phyloP scores from a whole-genome alignment of 2,113 vertebrate species.

The Leucosticte australis region DNA sequence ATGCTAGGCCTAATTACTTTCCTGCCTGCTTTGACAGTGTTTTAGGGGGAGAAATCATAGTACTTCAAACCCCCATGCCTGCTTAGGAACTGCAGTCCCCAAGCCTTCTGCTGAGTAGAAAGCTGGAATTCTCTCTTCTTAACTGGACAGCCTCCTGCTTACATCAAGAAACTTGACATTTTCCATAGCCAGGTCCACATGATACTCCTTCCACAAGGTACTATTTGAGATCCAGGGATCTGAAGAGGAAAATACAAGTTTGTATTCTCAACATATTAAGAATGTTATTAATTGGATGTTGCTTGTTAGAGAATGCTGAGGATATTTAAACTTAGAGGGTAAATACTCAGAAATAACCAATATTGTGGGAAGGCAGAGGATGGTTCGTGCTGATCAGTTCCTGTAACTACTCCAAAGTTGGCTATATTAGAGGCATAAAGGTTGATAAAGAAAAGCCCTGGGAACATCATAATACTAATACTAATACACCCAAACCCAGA shows the following conservation, averaged over 20 bases:
- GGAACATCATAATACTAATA: not conserved
- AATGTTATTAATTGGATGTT: not conserved
- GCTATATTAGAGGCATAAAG: not conserved
- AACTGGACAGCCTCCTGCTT: slow-evolving; percentile 29
- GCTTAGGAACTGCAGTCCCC: not conserved
- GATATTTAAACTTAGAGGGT: not conserved
- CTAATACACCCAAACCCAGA: not conserved
- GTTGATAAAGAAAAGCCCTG: not conserved
- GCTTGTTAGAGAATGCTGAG: not conserved
- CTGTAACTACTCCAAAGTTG: not conserved
- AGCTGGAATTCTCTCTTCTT: slow-evolving; percentile 6
- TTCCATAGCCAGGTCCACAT: slow-evolving; percentile 16
- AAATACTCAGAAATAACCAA: not conserved
- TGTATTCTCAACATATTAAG: not conserved
- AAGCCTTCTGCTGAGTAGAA: slow-evolving; percentile 18
- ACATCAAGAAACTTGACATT: slow-evolving; percentile 32
- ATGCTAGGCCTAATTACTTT: slow-evolving; percentile 62
- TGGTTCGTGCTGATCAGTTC: not conserved
- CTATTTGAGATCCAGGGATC: not conserved
- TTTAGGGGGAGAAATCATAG: slow-evolving; percentile 42
- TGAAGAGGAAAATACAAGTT: not conserved
- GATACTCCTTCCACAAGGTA: not conserved
- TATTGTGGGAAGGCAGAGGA: not conserved
- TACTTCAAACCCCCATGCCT: slow-evolving; percentile 3
- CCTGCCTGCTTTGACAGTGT: not conserved